Evolutionary conservation across 1,140 invertebrate species (phyloP).

Genomic region (Plectus sambesii): DNA sequence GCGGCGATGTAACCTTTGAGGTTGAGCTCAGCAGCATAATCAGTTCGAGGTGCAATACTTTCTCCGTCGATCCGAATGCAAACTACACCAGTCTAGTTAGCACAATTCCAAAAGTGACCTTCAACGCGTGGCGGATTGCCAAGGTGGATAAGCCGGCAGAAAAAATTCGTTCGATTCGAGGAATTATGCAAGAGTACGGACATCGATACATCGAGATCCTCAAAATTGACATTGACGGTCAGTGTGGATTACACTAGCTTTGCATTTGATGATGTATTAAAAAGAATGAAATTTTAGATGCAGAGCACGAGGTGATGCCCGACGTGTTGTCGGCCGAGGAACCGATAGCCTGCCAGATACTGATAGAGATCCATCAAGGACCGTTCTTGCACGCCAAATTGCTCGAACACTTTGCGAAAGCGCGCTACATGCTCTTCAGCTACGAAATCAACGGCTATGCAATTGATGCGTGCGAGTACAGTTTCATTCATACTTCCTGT

Average conservation of each 20-base stretch:
- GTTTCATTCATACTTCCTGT: background rate
- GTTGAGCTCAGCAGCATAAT: background rate
- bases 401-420: background rate
- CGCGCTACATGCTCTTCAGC: background rate
- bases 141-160: background rate
- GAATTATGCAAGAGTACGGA: background rate
- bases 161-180: background rate
- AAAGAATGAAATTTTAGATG: no score
- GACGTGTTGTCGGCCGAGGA: background rate
- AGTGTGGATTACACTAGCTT: no score
- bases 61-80: background rate
- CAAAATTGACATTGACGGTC: background rate
- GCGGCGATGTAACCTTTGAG: slow-evolving; percentile 1
- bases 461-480: background rate
- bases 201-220: background rate
- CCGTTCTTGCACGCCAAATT: background rate
- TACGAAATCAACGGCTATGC: slow-evolving; percentile 3
- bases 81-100: background rate
- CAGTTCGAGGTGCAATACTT: slow-evolving; percentile 2
- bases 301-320: slow-evolving; percentile 3
- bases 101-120: background rate
- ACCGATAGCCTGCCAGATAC: slow-evolving; percentile 4
- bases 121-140: background rate
- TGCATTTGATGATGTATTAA: no score
- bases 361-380: slow-evolving; percentile 1